These are phyloP conservation scores for Aphelinus certus DNA, from an alignment of 1,140 invertebrate genomes.

Conservation along the genomic window DNA sequence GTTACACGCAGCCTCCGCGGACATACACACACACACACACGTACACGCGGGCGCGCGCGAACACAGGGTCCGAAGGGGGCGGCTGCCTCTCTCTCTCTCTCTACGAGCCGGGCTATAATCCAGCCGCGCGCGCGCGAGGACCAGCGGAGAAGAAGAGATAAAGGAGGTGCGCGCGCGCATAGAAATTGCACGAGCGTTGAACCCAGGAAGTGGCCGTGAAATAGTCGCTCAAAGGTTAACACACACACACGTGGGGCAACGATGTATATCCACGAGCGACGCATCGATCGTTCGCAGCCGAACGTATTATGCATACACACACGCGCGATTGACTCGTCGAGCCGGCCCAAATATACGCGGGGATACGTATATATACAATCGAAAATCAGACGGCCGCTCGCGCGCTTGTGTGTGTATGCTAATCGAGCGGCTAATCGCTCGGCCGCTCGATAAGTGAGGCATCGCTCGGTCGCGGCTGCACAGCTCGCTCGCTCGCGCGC, in stretches of 20 bases:
- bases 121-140: conserved; percentile 5
- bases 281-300: neutral
- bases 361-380: neutral
- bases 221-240: conserved; percentile 62
- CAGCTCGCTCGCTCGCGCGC: neutral
- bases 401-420: neutral
- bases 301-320: neutral
- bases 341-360: neutral
- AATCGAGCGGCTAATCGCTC: conserved; percentile 21
- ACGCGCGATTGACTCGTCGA: conserved; percentile 18
- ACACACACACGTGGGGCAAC: conserved; percentile 23
- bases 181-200: conserved; percentile 61
- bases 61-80: neutral
- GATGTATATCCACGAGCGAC: neutral
- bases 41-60: too few relatives aligned
- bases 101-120: neutral
- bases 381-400: neutral
- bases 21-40: too few relatives aligned
- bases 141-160: conserved; percentile 33
- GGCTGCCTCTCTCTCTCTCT: neutral
- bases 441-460: conserved; percentile 19
- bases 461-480: conserved; percentile 17
- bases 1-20: too few relatives aligned
- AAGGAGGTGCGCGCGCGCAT: conserved; percentile 44
- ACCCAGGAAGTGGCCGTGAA: conserved; percentile 64